phyloP scores from a whole-genome alignment of 1,140 invertebrate genomes.

The Goniozus legneri region DNA sequence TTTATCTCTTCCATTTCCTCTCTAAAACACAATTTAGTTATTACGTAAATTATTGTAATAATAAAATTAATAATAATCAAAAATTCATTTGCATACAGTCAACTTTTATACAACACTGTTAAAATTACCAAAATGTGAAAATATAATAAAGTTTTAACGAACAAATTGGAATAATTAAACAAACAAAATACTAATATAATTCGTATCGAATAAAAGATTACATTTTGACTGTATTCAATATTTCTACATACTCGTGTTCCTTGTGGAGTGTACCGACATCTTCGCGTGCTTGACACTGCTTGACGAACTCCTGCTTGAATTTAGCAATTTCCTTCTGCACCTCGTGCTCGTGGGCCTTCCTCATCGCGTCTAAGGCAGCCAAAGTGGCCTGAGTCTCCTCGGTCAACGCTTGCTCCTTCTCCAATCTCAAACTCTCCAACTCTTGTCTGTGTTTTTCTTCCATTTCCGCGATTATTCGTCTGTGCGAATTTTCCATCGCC shows the following conservation, averaged over 20 bases:
- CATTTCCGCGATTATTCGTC: conserved; percentile 78
- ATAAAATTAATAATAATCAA: too few species aligned
- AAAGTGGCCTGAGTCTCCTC: conserved; percentile 84
- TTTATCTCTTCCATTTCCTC: conserved; percentile 82
- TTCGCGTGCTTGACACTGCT: conserved; percentile 64
- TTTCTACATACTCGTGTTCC: conserved; percentile 57
- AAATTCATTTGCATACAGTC: too few species aligned
- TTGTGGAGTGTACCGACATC: conserved; percentile 57
- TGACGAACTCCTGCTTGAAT: conserved; percentile 82
- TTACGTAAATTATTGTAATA: too few species aligned
- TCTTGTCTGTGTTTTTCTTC: conserved; percentile 81
- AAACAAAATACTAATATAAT: neutral
- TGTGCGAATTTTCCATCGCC: conserved; percentile 85
- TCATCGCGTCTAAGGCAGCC: conserved; percentile 85
- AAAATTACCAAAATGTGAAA: neutral
- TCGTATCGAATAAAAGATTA: neutral
- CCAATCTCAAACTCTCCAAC: conserved; percentile 66
- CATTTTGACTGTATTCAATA: neutral
- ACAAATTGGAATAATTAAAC: neutral
- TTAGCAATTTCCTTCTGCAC: conserved; percentile 82
- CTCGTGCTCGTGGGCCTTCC: conserved; percentile 89
- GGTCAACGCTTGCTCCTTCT: conserved; percentile 84
- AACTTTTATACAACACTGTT: too few species aligned
- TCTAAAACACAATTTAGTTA: too few species aligned
- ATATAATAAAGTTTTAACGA: too few species aligned